These are phyloP conservation scores for Scolopax mira DNA, from an alignment of 2,113 vertebrate species.

Conservation along the genomic window DNA sequence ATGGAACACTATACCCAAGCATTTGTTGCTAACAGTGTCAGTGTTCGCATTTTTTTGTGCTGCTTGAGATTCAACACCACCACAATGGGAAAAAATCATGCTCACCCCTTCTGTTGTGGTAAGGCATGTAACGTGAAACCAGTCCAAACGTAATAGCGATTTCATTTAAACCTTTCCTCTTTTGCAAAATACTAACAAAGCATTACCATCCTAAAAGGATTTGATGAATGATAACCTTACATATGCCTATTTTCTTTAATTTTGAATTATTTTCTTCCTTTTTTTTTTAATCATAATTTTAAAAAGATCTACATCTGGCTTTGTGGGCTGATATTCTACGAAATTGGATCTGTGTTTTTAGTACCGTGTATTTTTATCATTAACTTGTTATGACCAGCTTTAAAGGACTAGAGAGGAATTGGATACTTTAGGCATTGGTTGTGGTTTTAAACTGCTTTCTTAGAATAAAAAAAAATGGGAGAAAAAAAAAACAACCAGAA, in stretches of 20 bases:
- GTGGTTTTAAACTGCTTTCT: slow-evolving; percentile 7
- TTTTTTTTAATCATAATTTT: neutral
- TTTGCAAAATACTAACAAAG: neutral
- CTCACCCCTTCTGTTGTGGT: neutral
- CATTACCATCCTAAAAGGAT: neutral
- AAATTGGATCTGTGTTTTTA: neutral
- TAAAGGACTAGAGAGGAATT: slow-evolving; percentile 10
- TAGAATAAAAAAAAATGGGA: neutral
- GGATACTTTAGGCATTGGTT: neutral
- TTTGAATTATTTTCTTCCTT: neutral
- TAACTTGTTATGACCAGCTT: slow-evolving; percentile 12
- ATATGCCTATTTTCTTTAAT: neutral
- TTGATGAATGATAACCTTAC: neutral
- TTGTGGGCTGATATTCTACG: neutral
- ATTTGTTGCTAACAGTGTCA: neutral
- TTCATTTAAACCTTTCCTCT: neutral
- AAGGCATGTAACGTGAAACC: neutral
- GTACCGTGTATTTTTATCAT: slow-evolving; percentile 8
- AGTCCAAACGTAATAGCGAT: neutral
- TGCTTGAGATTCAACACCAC: neutral
- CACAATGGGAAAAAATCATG: neutral
- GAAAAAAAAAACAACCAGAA: neutral
- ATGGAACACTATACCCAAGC: neutral
- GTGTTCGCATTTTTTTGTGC: neutral
- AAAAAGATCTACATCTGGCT: neutral